Percentiles rank a stretch among this genome's conserved stretches.
Evolutionary conservation across 2,113 vertebrate species (phyloP).

Genomic region (Catharus fuscescens): DNA sequence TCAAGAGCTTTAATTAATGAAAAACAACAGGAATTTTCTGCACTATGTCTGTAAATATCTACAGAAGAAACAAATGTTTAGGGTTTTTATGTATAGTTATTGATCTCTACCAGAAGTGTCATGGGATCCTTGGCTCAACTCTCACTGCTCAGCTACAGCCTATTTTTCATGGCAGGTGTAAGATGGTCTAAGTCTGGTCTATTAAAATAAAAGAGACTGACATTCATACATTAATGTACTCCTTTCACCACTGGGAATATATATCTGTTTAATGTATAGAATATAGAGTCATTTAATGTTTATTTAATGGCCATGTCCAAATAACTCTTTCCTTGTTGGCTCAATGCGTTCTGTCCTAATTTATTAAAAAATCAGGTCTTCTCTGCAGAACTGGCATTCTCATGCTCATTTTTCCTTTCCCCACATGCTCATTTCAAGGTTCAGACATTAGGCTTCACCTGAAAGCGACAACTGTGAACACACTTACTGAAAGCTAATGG

Average conservation of each 20-base stretch:
- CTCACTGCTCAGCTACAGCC: neutral
- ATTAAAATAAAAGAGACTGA: neutral
- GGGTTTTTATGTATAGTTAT: neutral
- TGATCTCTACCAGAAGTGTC: neutral
- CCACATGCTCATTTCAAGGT: neutral
- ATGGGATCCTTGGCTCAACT: accelerated
- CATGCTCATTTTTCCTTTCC: neutral
- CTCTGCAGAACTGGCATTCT: neutral
- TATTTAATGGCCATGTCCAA: neutral
- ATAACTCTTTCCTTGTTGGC: neutral
- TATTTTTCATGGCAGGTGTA: neutral
- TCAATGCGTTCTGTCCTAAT: neutral
- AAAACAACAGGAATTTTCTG: neutral
- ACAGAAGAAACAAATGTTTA: neutral
- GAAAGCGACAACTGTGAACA: neutral
- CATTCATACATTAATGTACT: neutral
- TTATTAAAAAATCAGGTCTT: neutral
- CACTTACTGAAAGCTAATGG: neutral
- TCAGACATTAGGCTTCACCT: neutral
- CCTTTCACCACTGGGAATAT: neutral
- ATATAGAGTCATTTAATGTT: neutral
- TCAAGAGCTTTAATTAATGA: neutral
- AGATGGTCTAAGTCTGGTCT: neutral
- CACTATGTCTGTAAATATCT: neutral
- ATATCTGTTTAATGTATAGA: neutral